phyloP scores from a whole-genome alignment of 2,888 invertebrate genomes.

The Leptinotarsa haldemani region DNA sequence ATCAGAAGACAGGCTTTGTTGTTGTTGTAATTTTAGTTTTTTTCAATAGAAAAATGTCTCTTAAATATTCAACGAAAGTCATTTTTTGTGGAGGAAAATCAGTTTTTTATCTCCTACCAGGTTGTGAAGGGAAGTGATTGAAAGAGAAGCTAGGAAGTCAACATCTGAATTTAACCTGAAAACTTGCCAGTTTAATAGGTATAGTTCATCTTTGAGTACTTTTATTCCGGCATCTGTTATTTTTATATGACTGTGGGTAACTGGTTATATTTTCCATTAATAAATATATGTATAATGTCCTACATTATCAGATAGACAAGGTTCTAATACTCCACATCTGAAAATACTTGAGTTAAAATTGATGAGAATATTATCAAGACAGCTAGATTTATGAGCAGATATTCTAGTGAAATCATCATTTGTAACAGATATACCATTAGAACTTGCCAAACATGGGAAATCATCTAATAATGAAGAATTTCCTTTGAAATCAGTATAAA shows the following conservation, averaged over 20 bases:
- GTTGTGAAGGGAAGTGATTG: background rate
- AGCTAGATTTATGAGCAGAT: no score
- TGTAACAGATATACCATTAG: no score
- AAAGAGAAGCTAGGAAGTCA: background rate
- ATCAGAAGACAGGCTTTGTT: background rate
- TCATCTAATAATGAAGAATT: no score
- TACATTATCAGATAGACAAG: background rate
- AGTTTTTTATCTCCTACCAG: background rate
- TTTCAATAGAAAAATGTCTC: background rate
- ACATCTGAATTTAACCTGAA: no score
- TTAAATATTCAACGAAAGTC: no score
- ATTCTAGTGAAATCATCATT: no score
- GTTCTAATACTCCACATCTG: no score
- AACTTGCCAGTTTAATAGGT: no score
- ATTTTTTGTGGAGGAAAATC: no score
- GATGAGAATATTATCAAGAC: background rate
- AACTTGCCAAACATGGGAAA: no score
- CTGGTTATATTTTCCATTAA: background rate
- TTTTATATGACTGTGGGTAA: background rate
- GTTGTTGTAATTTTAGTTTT: background rate
- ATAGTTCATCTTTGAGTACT: background rate
- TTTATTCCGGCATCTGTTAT: background rate
- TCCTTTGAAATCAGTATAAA: no score
- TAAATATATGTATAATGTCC: background rate
- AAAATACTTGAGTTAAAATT: no score